Percentiles rank a stretch among this genome's conserved stretches.
Conservation (phyloP, 1,140 invertebrate species). For the Eriocheir sinensis region DNA sequence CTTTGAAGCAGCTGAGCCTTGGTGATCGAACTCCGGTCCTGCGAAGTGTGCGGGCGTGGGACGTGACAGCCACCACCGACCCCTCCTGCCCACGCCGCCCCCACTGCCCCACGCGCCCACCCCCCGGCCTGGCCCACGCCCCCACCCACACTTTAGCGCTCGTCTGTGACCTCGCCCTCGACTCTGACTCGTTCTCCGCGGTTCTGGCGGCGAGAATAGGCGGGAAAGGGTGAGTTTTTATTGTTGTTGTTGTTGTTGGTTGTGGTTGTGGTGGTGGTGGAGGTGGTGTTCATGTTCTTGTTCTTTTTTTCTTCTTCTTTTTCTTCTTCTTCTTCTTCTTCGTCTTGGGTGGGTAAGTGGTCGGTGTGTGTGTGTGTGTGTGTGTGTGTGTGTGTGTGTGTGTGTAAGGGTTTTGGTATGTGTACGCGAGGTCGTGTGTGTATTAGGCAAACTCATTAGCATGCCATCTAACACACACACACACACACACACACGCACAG, state of each 20-base stretch:
- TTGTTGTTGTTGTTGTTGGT: neutral
- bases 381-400: slow-evolving; percentile 18
- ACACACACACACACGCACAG: neutral
- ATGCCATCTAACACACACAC: neutral
- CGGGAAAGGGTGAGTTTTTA: slow-evolving; percentile 82
- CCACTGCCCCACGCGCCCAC: slow-evolving; percentile 63
- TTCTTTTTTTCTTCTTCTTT: no score
- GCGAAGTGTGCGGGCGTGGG: slow-evolving; percentile 81
- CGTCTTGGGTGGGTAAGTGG: neutral
- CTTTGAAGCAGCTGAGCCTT: slow-evolving; percentile 82
- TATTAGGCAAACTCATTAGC: neutral
- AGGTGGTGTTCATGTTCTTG: neutral
- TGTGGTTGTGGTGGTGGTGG: neutral
- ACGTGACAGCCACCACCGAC: slow-evolving; percentile 71
- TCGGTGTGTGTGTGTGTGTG: slow-evolving; percentile 24
- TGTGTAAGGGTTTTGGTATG: neutral
- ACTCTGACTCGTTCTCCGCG: slow-evolving; percentile 84
- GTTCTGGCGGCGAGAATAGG: slow-evolving; percentile 83
- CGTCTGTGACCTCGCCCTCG: slow-evolving; percentile 83
- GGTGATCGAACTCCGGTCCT: slow-evolving; percentile 83
- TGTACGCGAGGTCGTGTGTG: neutral
- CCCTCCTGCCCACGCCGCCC: slow-evolving; percentile 56
- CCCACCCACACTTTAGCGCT: slow-evolving; percentile 82
- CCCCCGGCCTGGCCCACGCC: slow-evolving; percentile 70
- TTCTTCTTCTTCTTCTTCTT: no score